phyloP scores from a whole-genome alignment of 2,797 vertebrate species.

The Anguilla anguilla region DNA sequence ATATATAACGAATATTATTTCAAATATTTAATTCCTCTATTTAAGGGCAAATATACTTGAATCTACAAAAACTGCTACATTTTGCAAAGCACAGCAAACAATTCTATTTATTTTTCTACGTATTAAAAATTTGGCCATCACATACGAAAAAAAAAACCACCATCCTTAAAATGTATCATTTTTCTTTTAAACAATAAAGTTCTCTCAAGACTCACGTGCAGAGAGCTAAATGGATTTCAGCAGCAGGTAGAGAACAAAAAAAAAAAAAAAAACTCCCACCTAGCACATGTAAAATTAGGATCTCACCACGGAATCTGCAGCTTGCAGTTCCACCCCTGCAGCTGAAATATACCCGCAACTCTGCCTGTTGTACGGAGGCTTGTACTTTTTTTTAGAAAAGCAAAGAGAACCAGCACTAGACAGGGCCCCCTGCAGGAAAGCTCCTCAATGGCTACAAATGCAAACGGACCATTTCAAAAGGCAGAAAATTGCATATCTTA shows the following conservation, averaged over 20 bases:
- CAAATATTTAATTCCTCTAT: not conserved
- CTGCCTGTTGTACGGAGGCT: constrained; percentile 76
- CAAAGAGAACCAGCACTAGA: constrained; percentile 54
- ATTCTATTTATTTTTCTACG: not conserved
- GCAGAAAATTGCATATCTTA: constrained; percentile 74
- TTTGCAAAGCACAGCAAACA: not conserved
- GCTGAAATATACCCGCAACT: constrained; percentile 79
- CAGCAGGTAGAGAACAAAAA: constrained; percentile 80
- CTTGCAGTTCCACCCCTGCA: constrained; percentile 74
- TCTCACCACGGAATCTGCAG: constrained; percentile 74
- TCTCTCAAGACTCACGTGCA: constrained; percentile 64
- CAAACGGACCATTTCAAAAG: constrained; percentile 67
- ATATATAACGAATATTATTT: not conserved
- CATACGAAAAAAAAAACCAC: not conserved
- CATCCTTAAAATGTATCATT: constrained; percentile 5
- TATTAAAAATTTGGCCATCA: not conserved
- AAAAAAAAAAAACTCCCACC: constrained; percentile 69
- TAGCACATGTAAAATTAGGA: constrained; percentile 80
- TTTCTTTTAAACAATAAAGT: constrained; percentile 21
- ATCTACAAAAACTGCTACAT: not conserved
- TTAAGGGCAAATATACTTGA: too few species aligned
- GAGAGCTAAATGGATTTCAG: constrained; percentile 82
- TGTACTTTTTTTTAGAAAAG: constrained; percentile 74
- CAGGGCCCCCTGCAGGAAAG: constrained; percentile 67
- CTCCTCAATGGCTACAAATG: constrained; percentile 69